These are phyloP conservation scores for Equus przewalskii DNA, from an alignment of 2,113 vertebrate genomes.

Conservation along the genomic window DNA sequence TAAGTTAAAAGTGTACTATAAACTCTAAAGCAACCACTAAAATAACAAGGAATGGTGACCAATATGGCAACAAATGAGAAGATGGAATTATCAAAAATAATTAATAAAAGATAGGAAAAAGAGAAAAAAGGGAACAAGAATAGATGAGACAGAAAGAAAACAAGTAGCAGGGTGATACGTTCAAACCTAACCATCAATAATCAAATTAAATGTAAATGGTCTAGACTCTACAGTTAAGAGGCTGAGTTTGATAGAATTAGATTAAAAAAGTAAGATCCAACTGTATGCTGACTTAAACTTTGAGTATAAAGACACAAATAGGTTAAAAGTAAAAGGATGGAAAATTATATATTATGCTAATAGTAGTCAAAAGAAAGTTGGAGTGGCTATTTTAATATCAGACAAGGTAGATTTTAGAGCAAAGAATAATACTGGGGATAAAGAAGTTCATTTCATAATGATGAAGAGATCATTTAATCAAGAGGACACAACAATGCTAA, in stretches of 20 bases:
- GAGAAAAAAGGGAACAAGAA: background rate
- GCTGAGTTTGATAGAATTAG: background rate
- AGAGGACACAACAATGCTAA: background rate
- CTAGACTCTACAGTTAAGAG: background rate
- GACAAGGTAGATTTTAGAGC: background rate
- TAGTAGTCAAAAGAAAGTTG: background rate
- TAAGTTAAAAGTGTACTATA: background rate
- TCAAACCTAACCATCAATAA: background rate
- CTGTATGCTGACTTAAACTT: background rate
- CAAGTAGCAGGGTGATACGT: background rate
- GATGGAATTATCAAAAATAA: background rate
- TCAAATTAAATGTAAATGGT: background rate
- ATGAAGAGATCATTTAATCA: background rate
- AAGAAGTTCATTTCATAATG: background rate
- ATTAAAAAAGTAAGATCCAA: background rate
- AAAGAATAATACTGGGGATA: background rate
- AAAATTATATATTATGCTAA: background rate
- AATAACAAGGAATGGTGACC: background rate
- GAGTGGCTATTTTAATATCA: background rate
- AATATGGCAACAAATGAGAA: background rate
- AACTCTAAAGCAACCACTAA: background rate
- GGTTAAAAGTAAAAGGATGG: background rate
- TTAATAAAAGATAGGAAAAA: background rate
- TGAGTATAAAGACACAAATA: background rate
- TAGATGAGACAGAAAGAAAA: background rate